phyloP scores from a whole-genome alignment of 1,140 invertebrate genomes.

The Ceratitis capitata region DNA sequence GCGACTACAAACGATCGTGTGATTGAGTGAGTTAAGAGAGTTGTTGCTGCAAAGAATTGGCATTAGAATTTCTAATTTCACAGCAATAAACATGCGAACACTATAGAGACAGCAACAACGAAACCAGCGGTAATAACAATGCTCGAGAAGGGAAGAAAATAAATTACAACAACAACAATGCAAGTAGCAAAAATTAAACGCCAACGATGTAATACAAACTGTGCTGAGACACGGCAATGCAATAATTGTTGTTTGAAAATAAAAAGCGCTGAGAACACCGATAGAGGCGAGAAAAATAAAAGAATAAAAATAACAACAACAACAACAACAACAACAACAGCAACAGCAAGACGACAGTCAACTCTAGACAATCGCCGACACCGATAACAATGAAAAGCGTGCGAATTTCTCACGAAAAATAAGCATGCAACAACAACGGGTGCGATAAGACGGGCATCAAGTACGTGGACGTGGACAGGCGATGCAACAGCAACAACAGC shows the following conservation, averaged over 20 bases:
- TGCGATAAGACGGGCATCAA: background rate
- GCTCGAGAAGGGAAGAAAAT: background rate
- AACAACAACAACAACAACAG: background rate
- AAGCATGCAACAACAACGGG: constrained; percentile 22
- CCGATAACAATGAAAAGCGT: constrained; percentile 35
- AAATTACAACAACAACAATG: background rate
- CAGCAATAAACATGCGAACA: background rate
- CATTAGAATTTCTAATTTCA: too few species aligned
- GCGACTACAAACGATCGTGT: background rate
- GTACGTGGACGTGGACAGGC: background rate
- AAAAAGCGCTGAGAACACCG: background rate
- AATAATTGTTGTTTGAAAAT: background rate
- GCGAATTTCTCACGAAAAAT: constrained; percentile 35
- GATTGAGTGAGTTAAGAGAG: background rate
- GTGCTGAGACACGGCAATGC: background rate
- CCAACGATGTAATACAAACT: background rate
- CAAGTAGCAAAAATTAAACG: background rate
- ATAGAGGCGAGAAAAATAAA: background rate
- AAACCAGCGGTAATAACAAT: too few species aligned
- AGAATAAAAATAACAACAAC: background rate
- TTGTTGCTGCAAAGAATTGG: background rate
- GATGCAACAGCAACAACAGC: background rate
- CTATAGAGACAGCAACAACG: background rate
- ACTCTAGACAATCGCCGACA: constrained; percentile 28
- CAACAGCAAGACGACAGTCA: background rate